Percentiles rank a stretch among this genome's conserved stretches.
Evolutionary conservation across 2,888 invertebrate species (phyloP).

Genomic region (Aethes cnicana): DNA sequence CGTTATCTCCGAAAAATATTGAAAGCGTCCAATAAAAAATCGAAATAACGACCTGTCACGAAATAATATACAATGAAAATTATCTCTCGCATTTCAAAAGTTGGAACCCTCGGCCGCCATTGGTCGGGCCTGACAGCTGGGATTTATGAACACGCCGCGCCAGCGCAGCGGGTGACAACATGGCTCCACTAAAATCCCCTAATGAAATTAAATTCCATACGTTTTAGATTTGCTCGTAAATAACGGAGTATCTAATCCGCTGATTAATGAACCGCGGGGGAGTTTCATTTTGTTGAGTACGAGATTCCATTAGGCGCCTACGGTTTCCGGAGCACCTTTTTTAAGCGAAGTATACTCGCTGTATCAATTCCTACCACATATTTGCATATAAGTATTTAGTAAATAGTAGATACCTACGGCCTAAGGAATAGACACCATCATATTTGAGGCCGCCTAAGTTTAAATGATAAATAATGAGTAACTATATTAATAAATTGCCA

Average conservation of each 20-base stretch:
- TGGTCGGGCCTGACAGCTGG: constrained; percentile 77
- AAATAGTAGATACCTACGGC: too few species aligned
- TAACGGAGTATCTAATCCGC: constrained; percentile 78
- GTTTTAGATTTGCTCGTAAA: constrained; percentile 79
- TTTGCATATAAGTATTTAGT: too few species aligned
- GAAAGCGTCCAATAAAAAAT: constrained; percentile 73
- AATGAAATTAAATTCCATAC: constrained; percentile 83
- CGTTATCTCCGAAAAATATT: constrained; percentile 65
- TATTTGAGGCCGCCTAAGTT: too few species aligned
- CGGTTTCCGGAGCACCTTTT: too few species aligned
- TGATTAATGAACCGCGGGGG: constrained; percentile 73
- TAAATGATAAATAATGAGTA: too few species aligned
- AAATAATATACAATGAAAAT: constrained; percentile 81
- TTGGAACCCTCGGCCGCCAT: constrained; percentile 63
- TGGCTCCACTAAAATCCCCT: constrained; percentile 76
- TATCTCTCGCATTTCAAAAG: constrained; percentile 80
- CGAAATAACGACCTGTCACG: constrained; percentile 82
- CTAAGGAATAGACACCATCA: too few species aligned
- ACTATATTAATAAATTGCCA: too few species aligned
- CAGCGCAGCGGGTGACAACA: constrained; percentile 79
- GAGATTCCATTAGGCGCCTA: constrained; percentile 13
- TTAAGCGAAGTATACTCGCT: too few species aligned
- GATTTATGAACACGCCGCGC: constrained; percentile 67
- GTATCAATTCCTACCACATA: too few species aligned
- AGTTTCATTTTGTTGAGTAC: constrained; percentile 47